A percentile compares a stretch with the other conserved stretches of the same genome.
Conservation (phyloP, 2,113 vertebrate species). For the Phyllopteryx taeniolatus region DNA sequence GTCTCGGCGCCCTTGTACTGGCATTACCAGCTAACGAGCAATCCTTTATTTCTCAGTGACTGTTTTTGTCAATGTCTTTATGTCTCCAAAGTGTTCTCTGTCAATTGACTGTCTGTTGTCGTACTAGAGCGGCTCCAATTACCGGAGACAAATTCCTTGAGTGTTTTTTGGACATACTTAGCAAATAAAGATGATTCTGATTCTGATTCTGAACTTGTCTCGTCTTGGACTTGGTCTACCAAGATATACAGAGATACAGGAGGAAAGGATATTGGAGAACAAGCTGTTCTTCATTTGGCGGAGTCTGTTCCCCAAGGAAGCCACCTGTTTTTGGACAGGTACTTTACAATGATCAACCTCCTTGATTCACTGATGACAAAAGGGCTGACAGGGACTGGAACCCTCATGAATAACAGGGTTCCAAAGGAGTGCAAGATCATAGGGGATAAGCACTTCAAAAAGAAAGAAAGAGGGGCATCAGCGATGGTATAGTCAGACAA, state of each 20-base stretch:
- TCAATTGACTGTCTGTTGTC: no score
- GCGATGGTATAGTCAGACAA: neutral
- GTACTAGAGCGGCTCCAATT: no score
- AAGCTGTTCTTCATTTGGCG: no score
- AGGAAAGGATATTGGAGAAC: neutral
- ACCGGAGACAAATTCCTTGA: no score
- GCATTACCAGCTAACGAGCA: no score
- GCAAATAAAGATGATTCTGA: no score
- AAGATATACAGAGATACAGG: neutral
- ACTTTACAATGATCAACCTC: neutral
- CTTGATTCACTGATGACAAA: neutral
- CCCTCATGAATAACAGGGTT: neutral
- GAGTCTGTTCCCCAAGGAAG: neutral
- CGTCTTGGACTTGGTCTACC: neutral
- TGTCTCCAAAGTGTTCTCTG: no score
- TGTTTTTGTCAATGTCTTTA: no score
- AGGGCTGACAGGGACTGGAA: constrained; percentile 1
- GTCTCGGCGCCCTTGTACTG: no score
- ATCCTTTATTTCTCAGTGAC: no score
- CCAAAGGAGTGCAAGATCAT: neutral
- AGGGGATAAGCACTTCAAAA: neutral
- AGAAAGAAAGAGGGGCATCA: constrained; percentile 1
- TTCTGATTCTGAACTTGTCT: no score
- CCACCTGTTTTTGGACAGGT: constrained; percentile 4
- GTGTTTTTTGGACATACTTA: no score